Evolutionary conservation across 2,797 vertebrate genomes (phyloP), one percentile per base, ranked within the genome.

Genomic region (Sternotherus odoratus): DNA sequence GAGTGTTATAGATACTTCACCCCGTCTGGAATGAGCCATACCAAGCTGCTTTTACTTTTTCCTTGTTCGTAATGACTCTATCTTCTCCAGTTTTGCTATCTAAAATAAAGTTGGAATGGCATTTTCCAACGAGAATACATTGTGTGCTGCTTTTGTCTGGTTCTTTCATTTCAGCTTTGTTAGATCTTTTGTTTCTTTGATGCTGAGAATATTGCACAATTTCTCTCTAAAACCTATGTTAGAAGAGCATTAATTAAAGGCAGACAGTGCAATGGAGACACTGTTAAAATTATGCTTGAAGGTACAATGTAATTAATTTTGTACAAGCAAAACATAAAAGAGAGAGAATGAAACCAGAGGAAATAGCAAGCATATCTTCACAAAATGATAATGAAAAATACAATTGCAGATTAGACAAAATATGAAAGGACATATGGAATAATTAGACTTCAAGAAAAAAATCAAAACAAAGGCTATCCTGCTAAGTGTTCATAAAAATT

Each of bases 261-360:
- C 97, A 97, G 97, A 87, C 96, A 96, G 95, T 89, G 96, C 97
- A 97, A 89, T 36, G 83, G 94, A 97, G 97, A 97, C 95, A 94
- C 95, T 96, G 96, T 95, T 97, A 95, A 98, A 97, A 98, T 95
- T 94, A 96, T 95, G 97, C 98, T 98, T 97, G 97, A 97, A 98
- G 98, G 98, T 98, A 97, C 96, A 97, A 96, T 97, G 97, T 98
- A 98, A 98, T 98, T 98, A 98, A 98, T 98, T 98, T 98, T 97
- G 96, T 98, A 98, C 97, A 98, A 97, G 96, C 4, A 91, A 97
- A 97, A 97, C 97, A 98, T 97, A 95, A 98, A 97, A 98, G 97
- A 86, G 93, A 74, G 60, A 95, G 94, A 97, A 95, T 87, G 96
- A 97, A 97, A 96, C 86, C 24, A 60, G 97, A 97, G 96, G 97